Evolutionary conservation across 35 echinoderm and acorn worm genomes (phyloP).

Genomic region (Stichopus chloronotus): DNA sequence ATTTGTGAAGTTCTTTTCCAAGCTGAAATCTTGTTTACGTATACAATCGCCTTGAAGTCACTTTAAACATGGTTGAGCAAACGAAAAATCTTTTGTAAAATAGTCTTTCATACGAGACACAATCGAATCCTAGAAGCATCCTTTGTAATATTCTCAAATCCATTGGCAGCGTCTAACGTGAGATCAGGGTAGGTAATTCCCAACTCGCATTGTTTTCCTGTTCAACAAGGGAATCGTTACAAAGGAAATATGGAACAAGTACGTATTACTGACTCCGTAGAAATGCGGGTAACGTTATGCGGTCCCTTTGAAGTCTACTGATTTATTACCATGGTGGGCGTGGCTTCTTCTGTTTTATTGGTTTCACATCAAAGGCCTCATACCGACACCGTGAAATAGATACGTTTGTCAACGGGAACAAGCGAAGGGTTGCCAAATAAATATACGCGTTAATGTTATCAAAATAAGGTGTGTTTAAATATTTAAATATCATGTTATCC

Average conservation of each 20-base stretch:
- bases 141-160: slow-evolving; percentile 17
- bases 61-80: background rate
- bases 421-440: slow-evolving; percentile 1
- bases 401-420: slow-evolving; percentile 14
- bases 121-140: background rate
- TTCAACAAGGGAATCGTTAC: slow-evolving; percentile 32
- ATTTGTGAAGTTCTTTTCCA: no score
- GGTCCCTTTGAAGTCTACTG: slow-evolving; percentile 43
- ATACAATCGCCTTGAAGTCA: background rate
- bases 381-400: slow-evolving; percentile 59
- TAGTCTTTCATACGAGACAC: background rate
- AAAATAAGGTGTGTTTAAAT: background rate
- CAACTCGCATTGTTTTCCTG: slow-evolving; percentile 26
- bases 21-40: background rate
- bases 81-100: background rate
- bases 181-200: slow-evolving; percentile 25
- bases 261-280: slow-evolving; percentile 35
- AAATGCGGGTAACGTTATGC: slow-evolving; percentile 35
- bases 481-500: background rate
- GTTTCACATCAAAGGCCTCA: slow-evolving; percentile 40
- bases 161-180: background rate
- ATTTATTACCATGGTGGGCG: slow-evolving; percentile 56
- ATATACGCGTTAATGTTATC: background rate
- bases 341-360: slow-evolving; percentile 59
- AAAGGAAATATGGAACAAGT: slow-evolving; percentile 53